Evolutionary conservation across 2,113 vertebrate genomes (phyloP), one percentile per base, ranked within the genome.

Genomic region (Hypanus sabinus): DNA sequence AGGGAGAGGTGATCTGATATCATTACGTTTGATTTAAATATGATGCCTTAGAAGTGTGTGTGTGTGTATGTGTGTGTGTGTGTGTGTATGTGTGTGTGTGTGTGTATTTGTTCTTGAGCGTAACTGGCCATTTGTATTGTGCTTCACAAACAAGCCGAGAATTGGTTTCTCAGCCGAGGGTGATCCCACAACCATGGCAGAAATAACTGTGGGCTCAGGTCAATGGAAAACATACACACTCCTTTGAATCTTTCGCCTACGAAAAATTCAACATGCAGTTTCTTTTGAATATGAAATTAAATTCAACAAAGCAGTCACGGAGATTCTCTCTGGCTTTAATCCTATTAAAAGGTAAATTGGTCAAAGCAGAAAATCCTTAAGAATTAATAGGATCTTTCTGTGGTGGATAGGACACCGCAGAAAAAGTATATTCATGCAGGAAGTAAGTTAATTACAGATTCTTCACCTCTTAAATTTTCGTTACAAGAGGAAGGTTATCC

Each of bases 351-450:
- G 85, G 60, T 79, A 16, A 79, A 16, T 36, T n/a, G 12, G 33
- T 33, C 30, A n/a, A 68, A 62, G n/a, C 57, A 88, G 0, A 20
- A 33, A 33, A 16, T 60, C 60, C 60, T 90, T 33, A 2, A 62
- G 85, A 12, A 65, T 65, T 33, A 90, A 24, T 55, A 57, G 57
- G 18, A 68, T 33, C 12, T 16, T 7, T 6, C 57, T 65, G 14
- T 65, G 14, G 27, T 30, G 3, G 57, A 14, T 16, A 62, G 85
- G 11, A 5, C 57, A 33, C 27, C n/a, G 14, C 30, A 65, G 85
- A 88, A n/a, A n/a, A 87, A 87, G 62, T 88, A 88, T 18, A 88
- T 62, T 33, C 62, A 65, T 88, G 85, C 62, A 60, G 85, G 57
- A 88, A 33, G 7, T 2, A 88, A 0, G 57, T 30, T 65, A 5